Evolutionary conservation across 35 echinoderm and acorn worm species (phyloP).

Genomic region (Patiria miniata): DNA sequence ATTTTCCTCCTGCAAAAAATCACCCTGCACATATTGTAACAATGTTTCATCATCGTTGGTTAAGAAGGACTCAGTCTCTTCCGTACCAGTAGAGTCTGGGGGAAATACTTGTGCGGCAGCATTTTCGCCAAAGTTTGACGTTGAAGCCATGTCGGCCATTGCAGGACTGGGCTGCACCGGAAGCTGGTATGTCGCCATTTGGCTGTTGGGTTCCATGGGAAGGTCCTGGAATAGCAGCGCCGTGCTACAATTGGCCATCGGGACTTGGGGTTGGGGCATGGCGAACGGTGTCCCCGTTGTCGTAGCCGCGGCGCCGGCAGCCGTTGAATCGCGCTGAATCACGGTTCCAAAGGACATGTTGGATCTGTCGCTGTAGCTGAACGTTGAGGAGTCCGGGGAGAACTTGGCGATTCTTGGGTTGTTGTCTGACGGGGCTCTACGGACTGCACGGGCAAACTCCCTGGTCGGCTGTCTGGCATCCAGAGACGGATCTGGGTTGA

Average conservation of each 20-base stretch:
- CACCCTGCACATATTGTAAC: too few species aligned
- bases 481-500: not conserved
- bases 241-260: not conserved
- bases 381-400: not conserved
- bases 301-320: not conserved
- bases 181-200: too few species aligned
- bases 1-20: too few species aligned
- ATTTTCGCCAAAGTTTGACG: too few species aligned
- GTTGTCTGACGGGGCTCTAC: not conserved
- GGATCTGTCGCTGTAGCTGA: not conserved
- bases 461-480: not conserved
- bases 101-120: too few species aligned
- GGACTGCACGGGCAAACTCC: not conserved
- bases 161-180: too few species aligned
- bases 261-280: not conserved
- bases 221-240: not conserved
- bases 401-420: not conserved
- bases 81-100: too few species aligned
- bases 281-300: not conserved
- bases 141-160: too few species aligned
- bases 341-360: not conserved
- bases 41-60: too few species aligned
- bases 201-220: not conserved
- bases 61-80: too few species aligned
- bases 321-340: not conserved